Conservation (phyloP, 2,888 invertebrate species). For the Lasioglossum morio region DNA sequence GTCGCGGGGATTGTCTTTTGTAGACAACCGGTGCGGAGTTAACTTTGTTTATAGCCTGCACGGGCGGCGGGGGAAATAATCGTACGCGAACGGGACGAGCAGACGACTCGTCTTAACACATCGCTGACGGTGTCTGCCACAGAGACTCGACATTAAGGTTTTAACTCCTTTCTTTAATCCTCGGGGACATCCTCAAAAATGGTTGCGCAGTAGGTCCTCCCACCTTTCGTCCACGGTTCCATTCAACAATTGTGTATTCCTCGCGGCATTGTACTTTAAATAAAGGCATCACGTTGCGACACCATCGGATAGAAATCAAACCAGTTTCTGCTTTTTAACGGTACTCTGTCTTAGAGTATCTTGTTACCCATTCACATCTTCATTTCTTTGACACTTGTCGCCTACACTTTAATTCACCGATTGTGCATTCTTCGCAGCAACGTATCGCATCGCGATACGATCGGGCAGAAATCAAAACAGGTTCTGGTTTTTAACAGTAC, state of each 20-base stretch:
- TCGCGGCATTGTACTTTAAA: not conserved
- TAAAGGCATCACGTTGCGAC: not conserved
- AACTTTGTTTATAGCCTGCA: slow-evolving; percentile 66
- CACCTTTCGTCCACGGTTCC: not conserved
- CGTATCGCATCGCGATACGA: not conserved
- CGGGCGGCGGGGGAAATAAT: slow-evolving; percentile 56
- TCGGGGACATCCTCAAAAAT: not conserved
- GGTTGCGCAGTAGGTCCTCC: not conserved
- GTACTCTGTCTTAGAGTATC: not conserved
- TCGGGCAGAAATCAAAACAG: not conserved
- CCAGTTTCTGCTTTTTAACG: not conserved
- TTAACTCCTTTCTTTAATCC: not conserved
- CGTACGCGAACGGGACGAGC: slow-evolving; percentile 22
- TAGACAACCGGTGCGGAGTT: slow-evolving; percentile 52
- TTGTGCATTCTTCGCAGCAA: not conserved
- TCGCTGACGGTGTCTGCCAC: not conserved
- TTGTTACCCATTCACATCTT: not conserved
- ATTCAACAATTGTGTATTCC: not conserved
- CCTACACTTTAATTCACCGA: not conserved
- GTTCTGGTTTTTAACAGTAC: not conserved
- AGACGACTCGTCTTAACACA: not conserved
- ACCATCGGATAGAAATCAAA: not conserved
- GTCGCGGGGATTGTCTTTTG: slow-evolving; percentile 68
- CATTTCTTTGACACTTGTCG: not conserved
- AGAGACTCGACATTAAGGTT: not conserved